Percentiles rank a stretch among this genome's conserved stretches.
These are phyloP conservation scores for Furcula furcula DNA, from an alignment of 2,888 invertebrate genomes.

Conservation along the genomic window DNA sequence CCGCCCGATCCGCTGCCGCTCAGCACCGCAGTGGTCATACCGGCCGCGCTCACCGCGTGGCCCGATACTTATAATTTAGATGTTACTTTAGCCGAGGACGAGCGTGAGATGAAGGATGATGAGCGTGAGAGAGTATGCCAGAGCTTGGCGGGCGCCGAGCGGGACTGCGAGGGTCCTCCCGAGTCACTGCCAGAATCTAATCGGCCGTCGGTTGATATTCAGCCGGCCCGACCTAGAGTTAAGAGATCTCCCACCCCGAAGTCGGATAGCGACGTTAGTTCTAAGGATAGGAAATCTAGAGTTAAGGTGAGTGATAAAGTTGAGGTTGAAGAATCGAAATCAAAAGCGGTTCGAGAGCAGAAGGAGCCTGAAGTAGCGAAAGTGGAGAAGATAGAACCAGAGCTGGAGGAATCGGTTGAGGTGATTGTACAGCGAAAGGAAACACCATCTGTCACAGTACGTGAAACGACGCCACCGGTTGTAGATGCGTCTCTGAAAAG, in stretches of 20 bases:
- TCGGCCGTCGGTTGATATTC: conserved; percentile 57
- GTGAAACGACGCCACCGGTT: not conserved
- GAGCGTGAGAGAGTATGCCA: conserved; percentile 21
- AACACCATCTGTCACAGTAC: conserved; percentile 4
- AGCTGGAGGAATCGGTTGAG: conserved; percentile 3
- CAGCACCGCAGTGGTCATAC: conserved; percentile 30
- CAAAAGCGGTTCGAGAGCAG: conserved; percentile 11
- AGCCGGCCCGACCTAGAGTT: conserved; percentile 56
- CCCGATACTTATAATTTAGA: conserved; percentile 21
- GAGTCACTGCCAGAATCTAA: conserved; percentile 59
- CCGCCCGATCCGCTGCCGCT: conserved; percentile 23
- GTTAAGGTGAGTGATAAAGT: conserved; percentile 7
- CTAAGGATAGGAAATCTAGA: conserved; percentile 40
- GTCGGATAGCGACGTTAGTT: conserved; percentile 48
- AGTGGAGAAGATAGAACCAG: conserved; percentile 3
- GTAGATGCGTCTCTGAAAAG: conserved; percentile 14
- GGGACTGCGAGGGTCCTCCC: conserved; percentile 32
- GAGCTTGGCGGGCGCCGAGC: conserved; percentile 38
- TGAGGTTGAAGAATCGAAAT: conserved; percentile 12
- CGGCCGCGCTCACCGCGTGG: conserved; percentile 29
- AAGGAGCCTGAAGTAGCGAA: conserved; percentile 6
- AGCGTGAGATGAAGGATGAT: conserved; percentile 32
- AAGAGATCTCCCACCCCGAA: conserved; percentile 65
- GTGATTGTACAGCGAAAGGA: conserved; percentile 8
- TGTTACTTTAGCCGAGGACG: conserved; percentile 28